phyloP scores from a whole-genome alignment of 2,797 vertebrate species.

The Ceyx erithaca region DNA sequence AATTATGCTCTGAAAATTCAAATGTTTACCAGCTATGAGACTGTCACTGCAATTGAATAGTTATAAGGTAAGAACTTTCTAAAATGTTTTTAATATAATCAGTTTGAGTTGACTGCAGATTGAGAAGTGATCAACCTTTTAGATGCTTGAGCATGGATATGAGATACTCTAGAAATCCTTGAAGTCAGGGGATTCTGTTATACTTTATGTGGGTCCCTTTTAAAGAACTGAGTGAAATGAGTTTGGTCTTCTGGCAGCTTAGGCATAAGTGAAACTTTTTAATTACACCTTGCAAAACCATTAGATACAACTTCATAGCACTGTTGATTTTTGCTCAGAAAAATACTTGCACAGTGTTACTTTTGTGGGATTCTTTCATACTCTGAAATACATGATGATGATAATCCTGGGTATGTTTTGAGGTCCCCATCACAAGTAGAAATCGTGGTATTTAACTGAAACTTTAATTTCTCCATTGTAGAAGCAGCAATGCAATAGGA shows the following conservation, averaged over 20 bases:
- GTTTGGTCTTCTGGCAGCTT: slow-evolving; percentile 4
- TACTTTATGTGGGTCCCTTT: background rate
- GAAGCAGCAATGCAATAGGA: background rate
- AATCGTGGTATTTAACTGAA: background rate
- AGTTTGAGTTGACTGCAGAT: background rate
- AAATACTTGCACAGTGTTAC: background rate
- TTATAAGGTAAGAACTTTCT: background rate
- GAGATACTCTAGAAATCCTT: background rate
- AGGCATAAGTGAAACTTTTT: background rate
- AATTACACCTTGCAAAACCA: slow-evolving; percentile 4
- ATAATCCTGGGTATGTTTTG: background rate
- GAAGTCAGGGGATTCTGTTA: background rate
- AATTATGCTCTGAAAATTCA: background rate
- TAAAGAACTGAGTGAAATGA: background rate
- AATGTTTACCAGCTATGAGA: background rate
- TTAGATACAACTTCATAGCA: background rate
- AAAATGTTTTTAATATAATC: background rate
- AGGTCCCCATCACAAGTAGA: background rate
- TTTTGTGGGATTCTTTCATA: background rate
- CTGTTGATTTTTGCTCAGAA: slow-evolving; percentile 17
- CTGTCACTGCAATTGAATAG: background rate
- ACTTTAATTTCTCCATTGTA: background rate
- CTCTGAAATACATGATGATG: background rate
- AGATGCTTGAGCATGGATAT: background rate
- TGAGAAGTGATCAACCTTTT: background rate